A percentile compares a stretch with the other conserved stretches of the same genome.
Evolutionary conservation across 2,797 vertebrate genomes (phyloP).

Genomic region (Mergus octosetaceus): DNA sequence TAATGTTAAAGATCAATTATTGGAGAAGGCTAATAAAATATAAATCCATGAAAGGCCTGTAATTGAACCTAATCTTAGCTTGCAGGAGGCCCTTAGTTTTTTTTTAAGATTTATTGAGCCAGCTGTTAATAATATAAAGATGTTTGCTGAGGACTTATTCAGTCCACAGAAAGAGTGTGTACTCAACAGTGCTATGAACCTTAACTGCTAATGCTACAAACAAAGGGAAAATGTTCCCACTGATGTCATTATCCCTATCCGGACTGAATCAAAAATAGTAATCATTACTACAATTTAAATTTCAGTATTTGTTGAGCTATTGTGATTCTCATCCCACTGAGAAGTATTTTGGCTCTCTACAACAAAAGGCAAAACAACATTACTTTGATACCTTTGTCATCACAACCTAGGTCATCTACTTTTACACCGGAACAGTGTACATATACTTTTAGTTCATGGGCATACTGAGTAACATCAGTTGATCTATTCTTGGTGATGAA

Average conservation of each 20-base stretch:
- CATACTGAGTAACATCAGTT: not conserved
- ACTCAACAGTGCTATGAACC: not conserved
- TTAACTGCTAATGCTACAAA: not conserved
- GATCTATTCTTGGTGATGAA: not conserved
- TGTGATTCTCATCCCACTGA: not conserved
- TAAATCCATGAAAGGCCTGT: slow-evolving; percentile 34
- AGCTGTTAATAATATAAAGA: slow-evolving; percentile 37
- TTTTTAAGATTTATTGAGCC: slow-evolving; percentile 50
- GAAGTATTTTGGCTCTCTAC: not conserved
- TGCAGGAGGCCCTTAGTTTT: slow-evolving; percentile 37
- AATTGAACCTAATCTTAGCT: slow-evolving; percentile 43
- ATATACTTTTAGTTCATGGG: not conserved
- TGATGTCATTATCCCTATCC: not conserved
- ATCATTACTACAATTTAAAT: not conserved
- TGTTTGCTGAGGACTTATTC: slow-evolving; percentile 12
- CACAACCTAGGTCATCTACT: not conserved
- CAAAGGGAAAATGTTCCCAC: slow-evolving; percentile 28
- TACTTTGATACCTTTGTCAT: not conserved
- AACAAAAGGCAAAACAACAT: not conserved
- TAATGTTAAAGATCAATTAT: slow-evolving; percentile 51
- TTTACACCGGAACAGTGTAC: not conserved
- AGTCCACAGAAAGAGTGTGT: not conserved
- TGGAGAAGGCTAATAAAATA: slow-evolving; percentile 34
- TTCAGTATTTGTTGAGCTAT: not conserved
- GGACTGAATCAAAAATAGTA: not conserved